Evolutionary conservation across 2,888 invertebrate species (phyloP), one percentile per base, ranked within the genome.

Genomic region (Pterostichus madidus): DNA sequence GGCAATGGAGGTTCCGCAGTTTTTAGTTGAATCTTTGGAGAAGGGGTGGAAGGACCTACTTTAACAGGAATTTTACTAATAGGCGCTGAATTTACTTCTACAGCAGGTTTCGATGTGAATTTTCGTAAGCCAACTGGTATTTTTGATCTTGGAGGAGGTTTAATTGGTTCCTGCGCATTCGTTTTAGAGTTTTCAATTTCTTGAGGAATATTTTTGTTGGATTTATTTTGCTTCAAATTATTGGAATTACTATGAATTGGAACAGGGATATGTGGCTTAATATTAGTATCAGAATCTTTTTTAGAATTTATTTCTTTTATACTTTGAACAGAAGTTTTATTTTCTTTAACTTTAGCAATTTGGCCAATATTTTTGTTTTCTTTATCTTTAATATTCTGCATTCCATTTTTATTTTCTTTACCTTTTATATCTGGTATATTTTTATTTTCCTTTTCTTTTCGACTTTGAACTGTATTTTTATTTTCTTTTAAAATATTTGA

Each of bases 51-150:
- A 46, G 15, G n/a, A 15, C 32, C 56, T 1, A 84, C 83, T 86
- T 87, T 87, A 11, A 89, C 83, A 6, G 88, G 89, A 79, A 89
- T 89, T 87, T 87, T 88, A 84, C 88, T 89, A 13, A 80, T 76
- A 53, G 83, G 64, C 44, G 75, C 75, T n/a, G 85, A 83, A 49
- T 86, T 86, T 52, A 86, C 86, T 82, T 87, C 87, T 13, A 84
- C 61, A 82, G 88, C 88, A 77, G 84, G 85, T 81, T 87, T 88
- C 13, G 87, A 85, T 46, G 87, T 82, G 2, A 88, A 87, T 79
- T 86, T 86, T 85, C 89, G 89, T 53, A 88, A 85, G 1, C 87
- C 88, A 83, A 90, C 86, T 61, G 90, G 90, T 77, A 90, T 90
- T 86, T 85, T 88, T 0, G 90, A 90, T 4, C 24, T 49, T 7